Evolutionary conservation across 2,113 vertebrate species (phyloP).

Genomic region (Siniperca chuatsi): DNA sequence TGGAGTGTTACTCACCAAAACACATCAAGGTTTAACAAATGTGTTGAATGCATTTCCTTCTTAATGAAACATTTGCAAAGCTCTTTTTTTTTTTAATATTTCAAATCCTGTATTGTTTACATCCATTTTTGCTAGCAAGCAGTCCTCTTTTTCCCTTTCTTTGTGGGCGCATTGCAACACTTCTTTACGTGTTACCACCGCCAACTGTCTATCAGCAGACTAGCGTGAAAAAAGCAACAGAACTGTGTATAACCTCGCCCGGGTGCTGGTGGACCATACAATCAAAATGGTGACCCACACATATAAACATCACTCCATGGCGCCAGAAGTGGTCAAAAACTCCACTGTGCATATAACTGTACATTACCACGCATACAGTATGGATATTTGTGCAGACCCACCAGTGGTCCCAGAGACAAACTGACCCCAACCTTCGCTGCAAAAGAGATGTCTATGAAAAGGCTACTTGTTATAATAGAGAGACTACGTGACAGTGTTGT

Average conservation of each 20-base stretch:
- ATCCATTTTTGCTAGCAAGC: not conserved
- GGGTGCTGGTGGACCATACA: not conserved
- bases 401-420: not conserved
- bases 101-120: not conserved
- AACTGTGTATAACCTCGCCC: not conserved
- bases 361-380: not conserved
- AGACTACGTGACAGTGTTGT: not conserved
- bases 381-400: slow-evolving; percentile 15
- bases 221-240: not conserved
- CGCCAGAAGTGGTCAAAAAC: not conserved
- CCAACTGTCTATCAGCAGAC: not conserved
- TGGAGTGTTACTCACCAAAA: not conserved
- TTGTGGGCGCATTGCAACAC: not conserved
- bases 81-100: too few relatives aligned
- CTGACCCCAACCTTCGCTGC: not conserved
- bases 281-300: not conserved
- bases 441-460: slow-evolving; percentile 19
- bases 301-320: not conserved
- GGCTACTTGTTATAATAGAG: slow-evolving; percentile 1
- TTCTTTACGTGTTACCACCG: not conserved
- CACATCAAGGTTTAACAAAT: not conserved
- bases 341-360: not conserved
- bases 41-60: not conserved
- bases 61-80: not conserved
- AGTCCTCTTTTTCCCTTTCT: not conserved